These are phyloP conservation scores for Siphlonurus alternatus DNA, from an alignment of 2,888 invertebrate species.

Conservation along the genomic window DNA sequence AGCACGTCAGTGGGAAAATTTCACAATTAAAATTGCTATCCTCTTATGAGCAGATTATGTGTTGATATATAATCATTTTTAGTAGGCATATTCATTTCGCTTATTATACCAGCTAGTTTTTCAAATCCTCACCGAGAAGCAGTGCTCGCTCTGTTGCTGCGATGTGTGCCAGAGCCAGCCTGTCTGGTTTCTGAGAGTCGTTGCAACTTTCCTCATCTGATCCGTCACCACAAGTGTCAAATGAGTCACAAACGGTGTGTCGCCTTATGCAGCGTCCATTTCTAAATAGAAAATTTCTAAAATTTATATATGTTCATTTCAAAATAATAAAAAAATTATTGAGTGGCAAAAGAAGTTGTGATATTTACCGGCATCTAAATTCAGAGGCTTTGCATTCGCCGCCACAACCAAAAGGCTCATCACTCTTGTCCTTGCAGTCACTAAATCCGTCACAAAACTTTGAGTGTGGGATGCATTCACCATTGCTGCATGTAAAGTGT, in stretches of 20 bases:
- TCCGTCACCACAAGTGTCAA: slow-evolving; percentile 18
- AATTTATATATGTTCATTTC: too few relatives aligned
- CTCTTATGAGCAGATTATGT: too few relatives aligned
- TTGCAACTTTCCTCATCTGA: slow-evolving; percentile 16
- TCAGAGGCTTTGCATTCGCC: slow-evolving; percentile 16
- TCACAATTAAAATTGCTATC: too few relatives aligned
- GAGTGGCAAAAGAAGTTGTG: background rate
- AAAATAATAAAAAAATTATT: too few relatives aligned
- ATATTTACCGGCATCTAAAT: slow-evolving; percentile 16
- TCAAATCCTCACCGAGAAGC: background rate
- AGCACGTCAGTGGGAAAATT: too few relatives aligned
- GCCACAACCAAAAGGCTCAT: slow-evolving; percentile 42
- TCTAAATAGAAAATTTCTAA: too few relatives aligned
- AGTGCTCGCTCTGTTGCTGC: slow-evolving; percentile 19
- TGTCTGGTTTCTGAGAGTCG: slow-evolving; percentile 13
- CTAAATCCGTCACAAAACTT: slow-evolving; percentile 46
- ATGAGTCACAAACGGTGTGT: slow-evolving; percentile 16
- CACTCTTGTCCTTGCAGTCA: slow-evolving; percentile 48
- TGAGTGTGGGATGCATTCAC: slow-evolving; percentile 40
- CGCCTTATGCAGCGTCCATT: slow-evolving; percentile 20
- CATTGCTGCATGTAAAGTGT: slow-evolving; percentile 38
- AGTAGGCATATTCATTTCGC: background rate
- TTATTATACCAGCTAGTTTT: background rate
- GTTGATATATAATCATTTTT: background rate
- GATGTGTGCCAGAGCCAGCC: slow-evolving; percentile 19